Percentiles rank a stretch among this genome's conserved stretches.
Conservation (phyloP, 2,113 vertebrate genomes). For the Lampris megalopsis region DNA sequence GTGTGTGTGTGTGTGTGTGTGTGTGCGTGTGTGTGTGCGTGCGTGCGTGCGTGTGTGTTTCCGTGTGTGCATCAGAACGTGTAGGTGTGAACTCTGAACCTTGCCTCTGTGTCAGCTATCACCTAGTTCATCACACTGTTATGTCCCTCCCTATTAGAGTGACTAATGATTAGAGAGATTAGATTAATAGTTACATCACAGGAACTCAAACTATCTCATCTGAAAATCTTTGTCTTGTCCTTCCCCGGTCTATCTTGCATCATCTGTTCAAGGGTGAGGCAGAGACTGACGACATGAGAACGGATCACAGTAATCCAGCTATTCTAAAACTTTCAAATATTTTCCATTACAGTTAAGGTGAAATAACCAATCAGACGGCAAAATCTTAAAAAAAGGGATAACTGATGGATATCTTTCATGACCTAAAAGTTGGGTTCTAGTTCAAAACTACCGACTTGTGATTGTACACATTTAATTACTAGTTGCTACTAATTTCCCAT, state of each 20-base stretch:
- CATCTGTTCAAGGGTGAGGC: constrained; percentile 43
- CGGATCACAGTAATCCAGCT: neutral
- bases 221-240: constrained; percentile 47
- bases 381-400: no score
- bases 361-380: no score
- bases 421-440: no score
- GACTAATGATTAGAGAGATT: constrained; percentile 65
- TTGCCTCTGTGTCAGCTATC: constrained; percentile 64
- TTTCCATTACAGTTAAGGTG: no score
- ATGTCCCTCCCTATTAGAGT: constrained; percentile 60
- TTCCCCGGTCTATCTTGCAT: constrained; percentile 46
- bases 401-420: no score
- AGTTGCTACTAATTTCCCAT: no score
- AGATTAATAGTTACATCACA: constrained; percentile 73
- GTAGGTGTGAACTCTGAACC: constrained; percentile 64
- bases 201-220: constrained; percentile 55
- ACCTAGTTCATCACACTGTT: constrained; percentile 50
- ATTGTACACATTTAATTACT: no score
- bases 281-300: constrained; percentile 31
- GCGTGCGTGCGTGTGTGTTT: neutral
- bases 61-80: constrained; percentile 18
- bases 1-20: neutral
- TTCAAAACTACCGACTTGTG: no score
- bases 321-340: no score
- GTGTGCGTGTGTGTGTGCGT: constrained; percentile 1